Evolutionary conservation across 2,113 vertebrate species (phyloP), one percentile per base, ranked within the genome.

Genomic region (Epinephelus lanceolatus): DNA sequence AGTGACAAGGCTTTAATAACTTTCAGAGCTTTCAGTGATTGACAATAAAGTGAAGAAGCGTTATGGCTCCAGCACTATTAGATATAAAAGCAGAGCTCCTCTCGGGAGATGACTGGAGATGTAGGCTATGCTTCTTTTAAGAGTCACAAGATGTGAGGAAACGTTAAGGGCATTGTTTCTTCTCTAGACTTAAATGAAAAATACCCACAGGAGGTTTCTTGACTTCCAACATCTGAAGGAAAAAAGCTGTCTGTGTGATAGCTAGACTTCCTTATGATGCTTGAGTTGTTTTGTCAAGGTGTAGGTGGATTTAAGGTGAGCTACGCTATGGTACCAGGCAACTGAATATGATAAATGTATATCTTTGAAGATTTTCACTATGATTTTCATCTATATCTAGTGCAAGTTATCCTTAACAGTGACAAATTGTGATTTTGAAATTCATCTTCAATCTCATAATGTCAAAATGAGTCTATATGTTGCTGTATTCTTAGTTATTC

Each of bases 61-160:
- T 78, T 80, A 77, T 76, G 83, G 76, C 80, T 93, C 57, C 65
- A 60, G 71, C 65, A 78, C 75, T 45, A 40, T 60, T 42, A 21
- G 56, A 93, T 84, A 93, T 92, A 86, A 93, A 92, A 93, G 90
- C 40, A 10, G 40, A 40, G 56, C 59, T 77, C 59, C 83, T 89
- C 81, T 47, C 9, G 81, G 87, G 89, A 83, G 30, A 59, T 77
- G 72, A 80, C 42, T 70, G 21, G 62, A 69, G 70, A 86, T 77
- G 73, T n/a, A 84, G 65, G n/a, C 53, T 79, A 25, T 70, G 53
- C 40, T 90, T 83, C 66, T 86, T 78, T 85, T 80, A 91, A 88
- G 71, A 90, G 70, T 84, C 75, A 74, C 83, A 82, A 89, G 78
- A 89, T 88, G 89, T 78, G 79, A 87, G 57, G 42, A 78, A 81